Base-by-base conservation (phyloP, 2,888 invertebrate species). In the Limnephilus auricula region DNA sequence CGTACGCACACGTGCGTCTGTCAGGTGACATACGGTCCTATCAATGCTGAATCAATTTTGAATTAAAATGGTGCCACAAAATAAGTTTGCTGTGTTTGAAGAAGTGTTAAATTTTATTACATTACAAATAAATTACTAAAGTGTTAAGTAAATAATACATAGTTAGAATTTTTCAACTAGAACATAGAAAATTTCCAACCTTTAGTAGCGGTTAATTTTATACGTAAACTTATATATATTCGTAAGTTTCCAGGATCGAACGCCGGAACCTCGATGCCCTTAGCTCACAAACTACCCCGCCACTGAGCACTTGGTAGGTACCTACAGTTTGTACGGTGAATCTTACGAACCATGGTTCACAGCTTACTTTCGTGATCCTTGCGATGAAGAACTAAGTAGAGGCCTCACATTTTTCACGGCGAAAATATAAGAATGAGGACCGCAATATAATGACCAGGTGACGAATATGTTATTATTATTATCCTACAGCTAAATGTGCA, bases 321-420 rank as follows among this genome's bases (percentile, higher is more conserved):
- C 32, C 9, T 13, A 32, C 31, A 4, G 80, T 10, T 30, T 34
- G 32, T 37, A 9, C 37, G 37, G 37, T 37, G 34, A 82, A 84
- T 84, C 84, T 84, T 84, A 40, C 34, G 30, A n/a, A 45, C 40
- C 84, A 37, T 9, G 84, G 84, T 84, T 40, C 45, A 40, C 84
- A 34, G 34, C 84, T 34, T n/a, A 40, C 37, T 40, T 30, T 34
- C 37, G 84, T 10, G 84, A 37, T 65, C 25, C 65, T 6, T 5
- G 25, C 25, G 65, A 65, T 65, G 25, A 65, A 65, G 65, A 65
- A 6, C 65, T 65, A 65, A 25, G 65, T 5, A 25, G 65, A 18
- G 25, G 6, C 25, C 50, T 18, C 5, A 65, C 65, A 25, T 6
- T 65, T 13, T 65, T 65, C 25, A 25, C 65, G 25, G 0, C 5